Conservation (phyloP, 30 jellyfish, hydroid and myxozoan species). For the Hydractinia echinata region DNA sequence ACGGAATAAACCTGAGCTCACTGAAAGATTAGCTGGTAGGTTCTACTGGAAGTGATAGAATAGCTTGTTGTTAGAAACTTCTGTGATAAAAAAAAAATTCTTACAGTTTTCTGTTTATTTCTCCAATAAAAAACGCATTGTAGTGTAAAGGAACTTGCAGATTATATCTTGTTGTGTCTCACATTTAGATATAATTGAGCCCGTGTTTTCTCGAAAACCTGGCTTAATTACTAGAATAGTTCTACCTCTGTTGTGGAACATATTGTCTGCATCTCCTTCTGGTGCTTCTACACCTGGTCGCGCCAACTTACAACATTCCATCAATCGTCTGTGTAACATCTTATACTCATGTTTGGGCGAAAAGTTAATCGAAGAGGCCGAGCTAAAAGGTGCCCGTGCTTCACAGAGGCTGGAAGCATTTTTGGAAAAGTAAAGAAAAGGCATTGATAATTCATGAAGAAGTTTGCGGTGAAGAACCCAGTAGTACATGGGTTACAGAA, state of each 20-base stretch:
- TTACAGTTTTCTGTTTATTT: too few species aligned
- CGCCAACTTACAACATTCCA: conserved; percentile 54
- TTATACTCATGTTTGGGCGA: conserved; percentile 66
- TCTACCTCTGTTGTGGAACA: conserved; percentile 80
- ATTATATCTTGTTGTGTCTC: neutral
- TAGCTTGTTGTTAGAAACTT: neutral
- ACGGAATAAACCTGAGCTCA: conserved; percentile 86
- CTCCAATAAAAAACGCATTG: too few species aligned
- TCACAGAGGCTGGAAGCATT: conserved; percentile 43
- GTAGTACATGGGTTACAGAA: too few species aligned
- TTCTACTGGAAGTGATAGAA: too few species aligned
- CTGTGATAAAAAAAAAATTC: neutral
- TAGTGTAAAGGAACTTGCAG: too few species aligned
- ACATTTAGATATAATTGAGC: conserved; percentile 64
- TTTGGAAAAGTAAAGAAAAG: neutral
- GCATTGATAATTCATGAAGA: too few species aligned
- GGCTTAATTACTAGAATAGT: conserved; percentile 48
- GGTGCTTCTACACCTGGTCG: conserved; percentile 79
- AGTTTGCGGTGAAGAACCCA: too few species aligned
- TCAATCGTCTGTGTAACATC: conserved; percentile 52
- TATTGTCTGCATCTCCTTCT: conserved; percentile 49
- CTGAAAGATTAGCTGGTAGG: conserved; percentile 81
- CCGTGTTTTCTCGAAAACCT: conserved; percentile 66
- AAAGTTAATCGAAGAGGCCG: conserved; percentile 68
- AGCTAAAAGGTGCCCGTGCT: conserved; percentile 46